Percentiles rank a stretch among this genome's conserved stretches.
Evolutionary conservation across 2,797 vertebrate genomes (phyloP).

Genomic region (Tenualosa thibaudeaui): DNA sequence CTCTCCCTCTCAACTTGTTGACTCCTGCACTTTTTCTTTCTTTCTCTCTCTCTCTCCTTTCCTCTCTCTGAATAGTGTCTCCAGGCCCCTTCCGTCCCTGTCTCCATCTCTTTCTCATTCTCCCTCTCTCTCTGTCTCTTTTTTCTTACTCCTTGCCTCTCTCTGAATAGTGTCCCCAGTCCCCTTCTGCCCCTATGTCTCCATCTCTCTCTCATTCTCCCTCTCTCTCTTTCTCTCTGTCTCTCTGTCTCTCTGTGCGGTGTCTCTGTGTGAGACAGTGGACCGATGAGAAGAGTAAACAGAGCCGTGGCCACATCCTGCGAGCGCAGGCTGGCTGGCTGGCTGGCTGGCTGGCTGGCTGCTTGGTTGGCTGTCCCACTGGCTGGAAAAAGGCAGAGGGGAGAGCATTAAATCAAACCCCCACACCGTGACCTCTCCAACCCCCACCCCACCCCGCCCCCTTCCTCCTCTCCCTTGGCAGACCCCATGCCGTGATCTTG

Average conservation of each 20-base stretch:
- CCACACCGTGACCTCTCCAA: neutral
- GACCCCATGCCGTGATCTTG: neutral
- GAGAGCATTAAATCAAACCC: neutral
- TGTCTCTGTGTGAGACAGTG: slow-evolving; percentile 7
- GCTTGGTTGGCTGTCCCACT: neutral
- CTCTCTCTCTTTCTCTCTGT: neutral
- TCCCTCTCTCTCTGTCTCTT: neutral
- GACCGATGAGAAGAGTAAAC: slow-evolving; percentile 25
- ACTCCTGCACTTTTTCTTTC: neutral
- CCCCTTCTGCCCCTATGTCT: neutral
- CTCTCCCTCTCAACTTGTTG: no score
- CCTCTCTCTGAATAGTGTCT: neutral
- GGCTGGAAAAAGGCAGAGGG: slow-evolving; percentile 19
- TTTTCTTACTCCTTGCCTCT: neutral
- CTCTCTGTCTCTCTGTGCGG: neutral
- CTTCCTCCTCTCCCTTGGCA: neutral
- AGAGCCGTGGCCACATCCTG: slow-evolving; percentile 14
- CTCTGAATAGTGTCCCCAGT: neutral
- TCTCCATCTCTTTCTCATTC: neutral
- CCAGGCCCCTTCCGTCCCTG: neutral
- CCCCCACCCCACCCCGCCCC: neutral
- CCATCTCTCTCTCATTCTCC: neutral
- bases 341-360: neutral
- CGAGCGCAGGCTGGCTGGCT: neutral
- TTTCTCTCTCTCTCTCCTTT: neutral